Evolutionary conservation across 2,113 vertebrate species (phyloP).

Genomic region (Sardina pilchardus): DNA sequence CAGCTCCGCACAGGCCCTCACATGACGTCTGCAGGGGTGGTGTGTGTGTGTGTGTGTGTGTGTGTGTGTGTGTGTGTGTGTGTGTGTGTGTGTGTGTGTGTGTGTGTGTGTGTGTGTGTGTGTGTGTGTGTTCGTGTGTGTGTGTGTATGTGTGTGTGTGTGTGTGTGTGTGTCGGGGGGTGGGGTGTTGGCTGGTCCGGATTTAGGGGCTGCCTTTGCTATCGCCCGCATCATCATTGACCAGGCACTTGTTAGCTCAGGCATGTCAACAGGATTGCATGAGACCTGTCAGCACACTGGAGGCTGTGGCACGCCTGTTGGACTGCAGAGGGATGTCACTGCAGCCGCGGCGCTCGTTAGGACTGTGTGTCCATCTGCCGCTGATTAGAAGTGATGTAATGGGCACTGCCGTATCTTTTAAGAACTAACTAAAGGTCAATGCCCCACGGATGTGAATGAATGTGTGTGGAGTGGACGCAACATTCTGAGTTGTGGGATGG

Average conservation of each 20-base stretch:
- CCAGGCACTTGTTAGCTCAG: constrained; percentile 4
- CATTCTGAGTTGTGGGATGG: no score
- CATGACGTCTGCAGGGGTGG: not conserved
- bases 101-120: no score
- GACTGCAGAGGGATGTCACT: not conserved
- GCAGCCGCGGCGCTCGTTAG: not conserved
- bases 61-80: no score
- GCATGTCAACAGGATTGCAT: constrained; percentile 2
- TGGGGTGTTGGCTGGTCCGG: constrained; percentile 6
- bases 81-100: no score
- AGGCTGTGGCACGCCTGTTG: not conserved
- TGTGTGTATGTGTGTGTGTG: no score
- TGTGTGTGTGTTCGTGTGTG: no score
- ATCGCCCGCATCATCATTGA: constrained; percentile 8
- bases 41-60: no score
- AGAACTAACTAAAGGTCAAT: no score
- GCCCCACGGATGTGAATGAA: no score
- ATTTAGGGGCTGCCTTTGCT: constrained; percentile 26
- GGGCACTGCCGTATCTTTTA: no score
- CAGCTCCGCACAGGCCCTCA: constrained; percentile 15
- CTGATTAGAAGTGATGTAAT: not conserved
- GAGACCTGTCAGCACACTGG: not conserved
- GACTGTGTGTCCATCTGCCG: not conserved
- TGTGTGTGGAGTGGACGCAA: no score
- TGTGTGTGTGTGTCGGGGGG: not conserved